Evolutionary conservation across 2,113 vertebrate species (phyloP), one percentile per base, ranked within the genome.

Genomic region (Pipa parva): DNA sequence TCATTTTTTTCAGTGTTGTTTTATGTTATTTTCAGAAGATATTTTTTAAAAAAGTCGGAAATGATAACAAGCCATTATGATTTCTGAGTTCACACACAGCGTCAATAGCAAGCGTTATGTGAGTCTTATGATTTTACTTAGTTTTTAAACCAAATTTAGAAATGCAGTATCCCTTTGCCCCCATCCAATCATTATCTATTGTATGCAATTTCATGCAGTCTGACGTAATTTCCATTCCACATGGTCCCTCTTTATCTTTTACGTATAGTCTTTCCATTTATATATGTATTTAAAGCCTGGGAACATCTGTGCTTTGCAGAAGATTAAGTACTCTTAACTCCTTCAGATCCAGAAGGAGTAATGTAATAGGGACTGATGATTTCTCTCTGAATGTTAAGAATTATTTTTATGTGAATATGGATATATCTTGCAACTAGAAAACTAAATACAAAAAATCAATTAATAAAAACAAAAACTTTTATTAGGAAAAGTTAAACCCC

Each of bases 1-100:
- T 84, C 75, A 83, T 65, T 76, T 75, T 57, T 15, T 37, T 69
- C n/a, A n/a, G n/a, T n/a, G n/a, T n/a, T n/a, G n/a, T n/a, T n/a
- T n/a, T n/a, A n/a, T n/a, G n/a, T n/a, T n/a, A n/a, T n/a, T n/a
- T n/a, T n/a, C n/a, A n/a, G n/a, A n/a, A n/a, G n/a, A n/a, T n/a
- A n/a, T 57, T 68, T 71, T 79, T 78, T 76, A 76, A 76, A 83
- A 49, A 57, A 73, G 55, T 17, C 65, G 50, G 74, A 65, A 68
- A 59, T 51, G 63, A 71, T 63, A 78, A 74, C 7, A 45, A 68
- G 66, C 75, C 75, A 77, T 79, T 81, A 76, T 76, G 76, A 77
- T 75, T 55, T 57, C 60, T 62, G 61, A 66, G 45, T 64, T 39
- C 63, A 68, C 58, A 39, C n/a, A 55, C 26, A 51, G 42, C 62